Evolutionary conservation across 2,797 vertebrate genomes (phyloP).

Genomic region (Cyprinodon diabolis): DNA sequence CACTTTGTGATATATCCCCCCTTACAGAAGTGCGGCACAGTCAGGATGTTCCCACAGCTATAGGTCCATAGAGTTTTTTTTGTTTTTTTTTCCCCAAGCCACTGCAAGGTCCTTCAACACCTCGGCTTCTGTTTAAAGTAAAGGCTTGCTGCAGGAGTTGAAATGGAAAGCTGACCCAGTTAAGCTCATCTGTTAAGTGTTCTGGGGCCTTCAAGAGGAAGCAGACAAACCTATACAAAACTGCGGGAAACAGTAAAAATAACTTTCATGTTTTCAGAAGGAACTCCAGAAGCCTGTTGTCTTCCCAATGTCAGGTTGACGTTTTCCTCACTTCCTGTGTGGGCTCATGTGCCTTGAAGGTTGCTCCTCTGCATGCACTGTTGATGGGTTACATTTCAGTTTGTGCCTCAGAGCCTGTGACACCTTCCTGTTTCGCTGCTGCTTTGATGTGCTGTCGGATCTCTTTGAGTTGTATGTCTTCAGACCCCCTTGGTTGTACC

Average conservation of each 20-base stretch:
- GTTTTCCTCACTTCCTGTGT: conserved; percentile 13
- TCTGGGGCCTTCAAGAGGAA: conserved; percentile 38
- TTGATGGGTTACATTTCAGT: conserved; percentile 17
- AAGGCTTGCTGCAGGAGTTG: conserved; percentile 30
- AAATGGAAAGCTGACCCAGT: conserved; percentile 71
- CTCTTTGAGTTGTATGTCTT: conserved; percentile 29
- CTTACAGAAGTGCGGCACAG: conserved; percentile 5
- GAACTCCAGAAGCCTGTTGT: conserved; percentile 31
- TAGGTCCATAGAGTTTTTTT: conserved; percentile 25
- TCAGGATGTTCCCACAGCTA: background rate
- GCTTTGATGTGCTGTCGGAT: conserved; percentile 60
- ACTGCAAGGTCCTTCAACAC: conserved; percentile 14
- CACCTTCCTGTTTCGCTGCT: conserved; percentile 45
- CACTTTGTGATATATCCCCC: conserved; percentile 42
- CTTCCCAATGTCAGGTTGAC: conserved; percentile 38
- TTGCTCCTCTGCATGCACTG: background rate
- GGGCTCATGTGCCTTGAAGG: conserved; percentile 12
- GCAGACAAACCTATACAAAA: conserved; percentile 21
- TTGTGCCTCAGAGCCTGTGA: conserved; percentile 57
- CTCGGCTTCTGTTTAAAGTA: conserved; percentile 18
- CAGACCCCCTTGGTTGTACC: conserved; percentile 9
- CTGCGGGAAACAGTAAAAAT: conserved; percentile 48
- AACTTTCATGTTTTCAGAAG: conserved; percentile 53
- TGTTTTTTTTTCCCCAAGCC: conserved; percentile 7
- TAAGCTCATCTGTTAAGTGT: conserved; percentile 45